Evolutionary conservation across 2,888 invertebrate species (phyloP), one percentile per base, ranked within the genome.

Genomic region (Agonum fuliginosum): DNA sequence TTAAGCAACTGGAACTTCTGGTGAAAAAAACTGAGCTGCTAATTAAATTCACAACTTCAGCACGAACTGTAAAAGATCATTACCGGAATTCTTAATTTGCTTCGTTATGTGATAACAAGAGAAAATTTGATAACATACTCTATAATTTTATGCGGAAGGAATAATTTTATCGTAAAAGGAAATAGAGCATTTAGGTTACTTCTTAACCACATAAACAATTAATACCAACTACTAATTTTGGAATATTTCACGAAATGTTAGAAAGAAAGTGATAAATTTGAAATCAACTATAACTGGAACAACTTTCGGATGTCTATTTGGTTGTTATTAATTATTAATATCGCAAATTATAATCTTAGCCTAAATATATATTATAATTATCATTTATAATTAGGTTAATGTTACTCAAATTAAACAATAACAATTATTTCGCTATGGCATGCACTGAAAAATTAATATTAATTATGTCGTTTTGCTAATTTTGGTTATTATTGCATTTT

Each of bases 111-210:
- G 46, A 46, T 46, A 46, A 17, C 5, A 3, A 12, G 30, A 70
- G 48, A 43, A 48, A 43, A 24, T 70, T 48, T 71, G 71, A 71
- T 71, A 71, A 69, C 22, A 24, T 46, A 46, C 12, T 10, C 20
- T 67, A 37, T 67, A 67, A 69, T 69, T 69, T 20, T 24, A 20
- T 12, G n/a, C 69, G 69, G 46, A 69, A 69, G 69, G 27, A 27
- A 17, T n/a, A 12, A 67, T 19, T 19, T 67, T 67, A 67, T 67
- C 67, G 19, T 22, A 41, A n/a, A 19, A 67, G 67, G 67, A 67
- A 67, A 67, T 67, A 67, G 65, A 41, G 20, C 41, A 41, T 17
- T 37, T 67, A 37, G 41, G 41, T 67, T 22, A 62, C 54, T n/a
- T 48, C 4, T 37, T 24, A 54, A 62, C 58, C 14, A 10, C 58